Conservation (phyloP, 2,113 vertebrate species). For the Nansenia antarctica region DNA sequence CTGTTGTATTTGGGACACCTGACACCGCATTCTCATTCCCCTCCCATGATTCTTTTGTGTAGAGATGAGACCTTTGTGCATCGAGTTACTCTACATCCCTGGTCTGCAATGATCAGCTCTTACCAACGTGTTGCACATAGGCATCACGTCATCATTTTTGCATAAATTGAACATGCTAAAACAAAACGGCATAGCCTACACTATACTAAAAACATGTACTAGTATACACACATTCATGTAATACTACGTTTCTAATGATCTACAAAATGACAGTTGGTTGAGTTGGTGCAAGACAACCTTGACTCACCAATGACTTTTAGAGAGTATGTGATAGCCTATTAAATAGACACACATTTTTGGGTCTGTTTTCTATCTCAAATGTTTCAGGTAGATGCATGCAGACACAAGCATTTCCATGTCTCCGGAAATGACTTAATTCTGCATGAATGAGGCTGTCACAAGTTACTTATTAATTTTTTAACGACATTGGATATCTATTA, state of each 20-base stretch:
- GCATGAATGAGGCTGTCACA: background rate
- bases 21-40: background rate
- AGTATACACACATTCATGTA: too few relatives aligned
- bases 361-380: background rate
- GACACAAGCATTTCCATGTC: background rate
- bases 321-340: too few relatives aligned
- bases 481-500: conserved; percentile 31
- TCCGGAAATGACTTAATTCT: background rate
- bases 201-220: too few relatives aligned
- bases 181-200: too few relatives aligned
- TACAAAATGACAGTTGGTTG: background rate
- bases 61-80: background rate
- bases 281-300: background rate
- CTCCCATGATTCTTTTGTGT: background rate
- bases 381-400: background rate
- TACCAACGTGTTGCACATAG: too few relatives aligned
- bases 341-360: background rate
- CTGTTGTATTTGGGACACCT: background rate
- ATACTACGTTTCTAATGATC: too few relatives aligned
- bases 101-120: too few relatives aligned
- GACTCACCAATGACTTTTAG: too few relatives aligned
- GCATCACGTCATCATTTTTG: too few relatives aligned
- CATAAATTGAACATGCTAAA: too few relatives aligned
- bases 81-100: background rate
- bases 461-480: conserved; percentile 49